Conservation (phyloP, 2,888 invertebrate species). For the Hipparchia semele region DNA sequence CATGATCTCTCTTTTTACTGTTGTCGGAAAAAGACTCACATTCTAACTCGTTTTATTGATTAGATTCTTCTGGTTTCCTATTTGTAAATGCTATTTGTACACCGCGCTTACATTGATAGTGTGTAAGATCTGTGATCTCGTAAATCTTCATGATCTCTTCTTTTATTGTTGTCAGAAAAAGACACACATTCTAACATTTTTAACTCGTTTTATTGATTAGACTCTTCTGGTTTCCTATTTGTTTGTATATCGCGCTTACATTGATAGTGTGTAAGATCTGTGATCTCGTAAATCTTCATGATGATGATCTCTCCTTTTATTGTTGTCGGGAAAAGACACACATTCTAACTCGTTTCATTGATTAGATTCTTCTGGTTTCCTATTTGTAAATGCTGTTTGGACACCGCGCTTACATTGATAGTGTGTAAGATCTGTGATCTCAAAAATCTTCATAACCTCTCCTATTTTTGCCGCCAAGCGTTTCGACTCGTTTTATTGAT, state of each 20-base stretch:
- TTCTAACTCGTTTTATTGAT: too few relatives aligned
- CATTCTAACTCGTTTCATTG: too few relatives aligned
- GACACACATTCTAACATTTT: too few relatives aligned
- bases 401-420: conserved; percentile 6
- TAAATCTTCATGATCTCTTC: neutral
- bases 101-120: neutral
- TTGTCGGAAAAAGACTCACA: too few relatives aligned
- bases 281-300: too few relatives aligned
- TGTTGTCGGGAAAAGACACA: too few relatives aligned
- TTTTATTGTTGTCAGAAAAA: neutral
- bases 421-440: neutral
- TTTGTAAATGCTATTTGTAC: conserved; percentile 21
- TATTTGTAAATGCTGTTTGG: conserved; percentile 28
- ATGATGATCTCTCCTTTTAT: too few relatives aligned
- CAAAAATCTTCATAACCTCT: neutral
- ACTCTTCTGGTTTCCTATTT: conserved; percentile 25
- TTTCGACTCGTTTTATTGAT: neutral
- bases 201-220: neutral
- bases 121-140: neutral
- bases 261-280: too few relatives aligned
- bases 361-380: too few relatives aligned
- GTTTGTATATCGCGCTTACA: neutral
- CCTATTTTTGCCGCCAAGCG: too few relatives aligned
- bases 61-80: too few relatives aligned
- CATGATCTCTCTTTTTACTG: too few relatives aligned